Conservation (phyloP, 2,113 vertebrate genomes). For the Etia nguti region DNA sequence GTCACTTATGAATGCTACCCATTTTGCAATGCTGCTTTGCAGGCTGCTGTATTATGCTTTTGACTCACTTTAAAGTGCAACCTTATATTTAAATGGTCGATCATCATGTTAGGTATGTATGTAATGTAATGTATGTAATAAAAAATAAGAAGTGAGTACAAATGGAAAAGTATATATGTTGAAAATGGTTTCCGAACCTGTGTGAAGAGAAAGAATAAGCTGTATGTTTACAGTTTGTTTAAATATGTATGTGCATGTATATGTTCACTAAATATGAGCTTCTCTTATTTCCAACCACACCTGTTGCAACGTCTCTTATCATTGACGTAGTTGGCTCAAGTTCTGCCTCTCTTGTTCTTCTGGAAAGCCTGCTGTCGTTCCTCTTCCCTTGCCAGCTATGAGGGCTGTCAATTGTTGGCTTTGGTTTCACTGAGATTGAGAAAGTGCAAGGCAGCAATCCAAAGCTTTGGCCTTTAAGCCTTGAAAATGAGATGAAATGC, state of each 20-base stretch:
- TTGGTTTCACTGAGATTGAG: slow-evolving; percentile 67
- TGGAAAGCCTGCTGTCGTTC: slow-evolving; percentile 1
- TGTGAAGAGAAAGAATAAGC: neutral
- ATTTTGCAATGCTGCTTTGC: slow-evolving; percentile 25
- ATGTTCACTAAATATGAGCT: neutral
- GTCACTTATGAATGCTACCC: slow-evolving; percentile 2
- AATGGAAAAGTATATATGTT: neutral
- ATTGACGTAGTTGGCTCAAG: slow-evolving; percentile 29
- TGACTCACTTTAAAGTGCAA: neutral
- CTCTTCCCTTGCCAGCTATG: slow-evolving; percentile 5
- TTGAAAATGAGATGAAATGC: slow-evolving; percentile 26
- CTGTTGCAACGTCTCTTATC: slow-evolving; percentile 43
- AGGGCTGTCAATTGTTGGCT: slow-evolving; percentile 61
- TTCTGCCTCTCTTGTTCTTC: slow-evolving; percentile 48
- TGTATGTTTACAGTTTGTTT: neutral
- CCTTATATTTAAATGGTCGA: neutral
- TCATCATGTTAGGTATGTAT: neutral
- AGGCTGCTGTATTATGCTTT: neutral
- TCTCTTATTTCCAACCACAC: slow-evolving; percentile 36
- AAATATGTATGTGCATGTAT: neutral
- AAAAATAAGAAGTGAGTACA: neutral
- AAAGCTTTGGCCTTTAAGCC: slow-evolving; percentile 47
- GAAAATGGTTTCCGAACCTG: neutral
- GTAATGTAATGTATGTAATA: neutral
- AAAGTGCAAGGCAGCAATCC: slow-evolving; percentile 63